Conservation (phyloP, 2,113 vertebrate species). For the Abramis brama region DNA sequence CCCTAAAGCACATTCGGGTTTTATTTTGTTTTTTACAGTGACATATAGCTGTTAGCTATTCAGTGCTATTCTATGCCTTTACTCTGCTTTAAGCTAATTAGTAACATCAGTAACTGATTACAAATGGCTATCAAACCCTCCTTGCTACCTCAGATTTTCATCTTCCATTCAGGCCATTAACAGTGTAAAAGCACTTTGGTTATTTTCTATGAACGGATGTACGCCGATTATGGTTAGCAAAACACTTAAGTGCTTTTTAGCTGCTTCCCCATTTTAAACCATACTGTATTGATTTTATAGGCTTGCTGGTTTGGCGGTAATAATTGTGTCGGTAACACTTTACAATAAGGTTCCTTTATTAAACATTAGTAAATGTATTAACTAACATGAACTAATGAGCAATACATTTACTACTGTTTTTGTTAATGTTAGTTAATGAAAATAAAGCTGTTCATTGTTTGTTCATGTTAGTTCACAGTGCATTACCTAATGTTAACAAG, state of each 20-base stretch:
- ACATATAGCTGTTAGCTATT: not conserved
- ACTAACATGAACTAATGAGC: too few relatives aligned
- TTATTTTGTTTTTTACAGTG: not conserved
- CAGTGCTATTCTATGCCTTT: too few relatives aligned
- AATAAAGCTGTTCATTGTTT: too few relatives aligned
- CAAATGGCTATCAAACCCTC: not conserved
- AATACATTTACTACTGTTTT: too few relatives aligned
- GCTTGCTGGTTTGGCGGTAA: conserved; percentile 58
- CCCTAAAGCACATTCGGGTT: not conserved
- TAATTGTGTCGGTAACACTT: too few relatives aligned
- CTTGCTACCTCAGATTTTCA: too few relatives aligned
- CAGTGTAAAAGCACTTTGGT: not conserved
- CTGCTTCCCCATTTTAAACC: conserved; percentile 6
- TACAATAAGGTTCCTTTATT: too few relatives aligned
- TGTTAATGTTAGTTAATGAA: too few relatives aligned
- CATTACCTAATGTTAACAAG: too few relatives aligned
- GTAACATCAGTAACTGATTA: not conserved
- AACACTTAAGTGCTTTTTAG: not conserved
- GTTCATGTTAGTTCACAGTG: too few relatives aligned
- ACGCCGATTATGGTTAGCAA: conserved; percentile 32
- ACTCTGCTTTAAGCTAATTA: not conserved
- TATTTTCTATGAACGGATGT: not conserved
- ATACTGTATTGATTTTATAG: conserved; percentile 44
- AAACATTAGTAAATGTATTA: too few relatives aligned
- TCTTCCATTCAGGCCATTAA: conserved; percentile 9